phyloP scores from a whole-genome alignment of 2,888 invertebrate genomes.

The Cryptocephalus moraei region DNA sequence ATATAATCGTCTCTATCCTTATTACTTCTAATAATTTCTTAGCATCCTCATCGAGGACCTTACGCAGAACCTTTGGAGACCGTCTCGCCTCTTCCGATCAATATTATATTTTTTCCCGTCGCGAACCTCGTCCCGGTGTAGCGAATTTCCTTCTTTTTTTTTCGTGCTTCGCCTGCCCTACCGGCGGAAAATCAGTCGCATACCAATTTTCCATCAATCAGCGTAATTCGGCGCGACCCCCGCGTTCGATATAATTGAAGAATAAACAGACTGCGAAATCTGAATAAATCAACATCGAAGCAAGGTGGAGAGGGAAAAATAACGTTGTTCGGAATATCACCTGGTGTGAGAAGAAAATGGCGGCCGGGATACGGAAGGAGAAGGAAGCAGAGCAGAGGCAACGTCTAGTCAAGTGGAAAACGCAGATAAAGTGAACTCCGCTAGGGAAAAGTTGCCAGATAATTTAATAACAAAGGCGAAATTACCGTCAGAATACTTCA shows the following conservation, averaged over 20 bases:
- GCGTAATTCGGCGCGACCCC: no score
- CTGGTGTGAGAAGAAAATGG: conserved; percentile 1
- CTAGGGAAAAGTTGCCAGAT: conserved; percentile 39
- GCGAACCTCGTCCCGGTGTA: no score
- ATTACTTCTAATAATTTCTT: no score
- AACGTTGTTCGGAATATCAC: neutral
- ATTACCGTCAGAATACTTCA: conserved; percentile 36
- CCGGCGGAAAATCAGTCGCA: no score
- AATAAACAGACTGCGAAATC: neutral
- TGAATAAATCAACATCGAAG: neutral
- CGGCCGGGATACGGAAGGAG: neutral
- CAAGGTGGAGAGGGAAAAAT: neutral
- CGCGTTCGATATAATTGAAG: neutral
- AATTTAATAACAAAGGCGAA: conserved; percentile 41
- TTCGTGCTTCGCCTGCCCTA: no score
- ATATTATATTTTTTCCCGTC: no score
- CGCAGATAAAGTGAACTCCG: conserved; percentile 39
- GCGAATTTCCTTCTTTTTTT: no score
- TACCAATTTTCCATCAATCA: no score
- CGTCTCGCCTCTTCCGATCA: no score
- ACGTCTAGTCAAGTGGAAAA: conserved; percentile 30
- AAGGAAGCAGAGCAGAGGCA: neutral
- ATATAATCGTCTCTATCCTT: no score
- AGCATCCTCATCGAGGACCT: no score
- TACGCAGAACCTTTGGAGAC: no score